Percentiles rank a stretch among this genome's conserved stretches.
Evolutionary conservation across 2,797 vertebrate species (phyloP).

Genomic region (Amblyopsis hoosieri): DNA sequence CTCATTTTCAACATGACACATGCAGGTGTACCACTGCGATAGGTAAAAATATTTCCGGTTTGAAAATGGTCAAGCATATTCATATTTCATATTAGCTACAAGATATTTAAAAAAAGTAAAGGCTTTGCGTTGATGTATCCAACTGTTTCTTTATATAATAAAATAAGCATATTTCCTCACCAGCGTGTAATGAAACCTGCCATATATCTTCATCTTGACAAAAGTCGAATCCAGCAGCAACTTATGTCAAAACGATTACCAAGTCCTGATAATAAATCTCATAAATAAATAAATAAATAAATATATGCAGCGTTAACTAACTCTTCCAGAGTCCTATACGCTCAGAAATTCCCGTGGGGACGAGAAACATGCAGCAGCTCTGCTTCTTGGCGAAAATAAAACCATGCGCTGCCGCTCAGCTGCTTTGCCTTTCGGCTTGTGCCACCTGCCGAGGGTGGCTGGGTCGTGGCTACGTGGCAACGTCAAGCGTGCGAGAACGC

Average conservation of each 20-base stretch:
- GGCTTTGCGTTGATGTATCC: too few species aligned
- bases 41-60: too few species aligned
- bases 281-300: conserved; percentile 11
- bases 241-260: neutral
- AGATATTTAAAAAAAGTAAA: too few species aligned
- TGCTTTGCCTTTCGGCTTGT: conserved; percentile 23
- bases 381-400: conserved; percentile 8
- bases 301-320: neutral
- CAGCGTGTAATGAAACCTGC: conserved; percentile 77
- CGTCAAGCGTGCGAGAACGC: conserved; percentile 34
- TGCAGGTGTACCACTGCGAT: too few species aligned
- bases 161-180: conserved; percentile 69
- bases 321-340: neutral
- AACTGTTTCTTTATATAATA: neutral
- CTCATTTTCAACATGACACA: too few species aligned
- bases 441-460: conserved; percentile 51
- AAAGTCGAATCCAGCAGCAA: conserved; percentile 68
- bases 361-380: neutral
- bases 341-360: neutral
- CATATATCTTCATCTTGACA: conserved; percentile 83
- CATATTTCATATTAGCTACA: too few species aligned
- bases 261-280: neutral
- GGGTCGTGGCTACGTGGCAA: conserved; percentile 24
- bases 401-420: conserved; percentile 27
- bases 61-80: too few species aligned